phyloP scores from a whole-genome alignment of 2,113 vertebrate species.

The Chinchilla lanigera region DNA sequence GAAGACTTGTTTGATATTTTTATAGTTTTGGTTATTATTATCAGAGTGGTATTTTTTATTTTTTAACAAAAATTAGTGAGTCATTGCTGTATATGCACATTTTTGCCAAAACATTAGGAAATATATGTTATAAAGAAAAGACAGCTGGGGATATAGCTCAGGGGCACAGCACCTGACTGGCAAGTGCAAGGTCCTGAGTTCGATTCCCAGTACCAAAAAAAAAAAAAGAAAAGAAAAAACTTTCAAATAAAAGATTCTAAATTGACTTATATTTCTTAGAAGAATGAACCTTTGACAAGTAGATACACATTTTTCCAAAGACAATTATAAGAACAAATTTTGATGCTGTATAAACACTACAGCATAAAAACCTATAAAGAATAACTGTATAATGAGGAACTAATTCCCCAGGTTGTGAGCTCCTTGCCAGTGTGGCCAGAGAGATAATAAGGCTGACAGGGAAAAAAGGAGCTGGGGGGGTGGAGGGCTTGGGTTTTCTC shows the following conservation, averaged over 20 bases:
- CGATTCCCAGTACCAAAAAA: too few relatives aligned
- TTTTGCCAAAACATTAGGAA: conserved; percentile 64
- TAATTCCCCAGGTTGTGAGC: not conserved
- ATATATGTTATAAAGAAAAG: conserved; percentile 67
- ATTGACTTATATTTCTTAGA: conserved; percentile 59
- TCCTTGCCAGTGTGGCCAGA: not conserved
- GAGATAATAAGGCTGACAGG: not conserved
- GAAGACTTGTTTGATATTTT: conserved; percentile 51
- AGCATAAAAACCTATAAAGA: not conserved
- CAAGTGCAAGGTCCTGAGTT: too few relatives aligned
- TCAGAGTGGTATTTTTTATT: not conserved
- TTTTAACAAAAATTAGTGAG: conserved; percentile 59
- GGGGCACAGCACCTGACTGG: too few relatives aligned
- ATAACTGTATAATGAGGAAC: not conserved
- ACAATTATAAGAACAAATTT: conserved; percentile 47
- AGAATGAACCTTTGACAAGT: conserved; percentile 66
- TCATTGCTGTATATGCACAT: conserved; percentile 28
- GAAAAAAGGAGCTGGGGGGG: not conserved
- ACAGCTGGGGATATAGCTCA: too few relatives aligned
- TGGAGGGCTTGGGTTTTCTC: not conserved
- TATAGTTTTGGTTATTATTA: conserved; percentile 55
- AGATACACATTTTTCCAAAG: conserved; percentile 68
- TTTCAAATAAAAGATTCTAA: conserved; percentile 65
- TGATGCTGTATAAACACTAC: not conserved
- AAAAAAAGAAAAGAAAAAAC: not conserved